phyloP scores from a whole-genome alignment of 2,888 invertebrate genomes.

The Orthosia cruda region DNA sequence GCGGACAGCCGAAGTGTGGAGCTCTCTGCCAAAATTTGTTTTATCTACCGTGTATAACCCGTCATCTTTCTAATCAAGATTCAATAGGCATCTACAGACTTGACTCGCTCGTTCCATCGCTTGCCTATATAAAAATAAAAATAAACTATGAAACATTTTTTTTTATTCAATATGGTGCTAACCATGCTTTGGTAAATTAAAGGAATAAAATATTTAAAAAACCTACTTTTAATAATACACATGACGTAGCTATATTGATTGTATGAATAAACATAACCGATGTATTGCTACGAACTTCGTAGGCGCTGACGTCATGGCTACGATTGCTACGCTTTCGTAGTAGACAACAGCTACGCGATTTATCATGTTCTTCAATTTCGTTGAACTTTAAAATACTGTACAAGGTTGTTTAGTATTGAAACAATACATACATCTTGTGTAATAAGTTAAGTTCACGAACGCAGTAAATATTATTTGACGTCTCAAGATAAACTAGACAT shows the following conservation, averaged over 20 bases:
- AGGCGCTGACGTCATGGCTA: slow-evolving; percentile 35
- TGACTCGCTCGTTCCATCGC: too few relatives aligned
- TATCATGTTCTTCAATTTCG: background rate
- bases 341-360: background rate
- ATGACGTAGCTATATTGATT: slow-evolving; percentile 12
- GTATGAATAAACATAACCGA: slow-evolving; percentile 13
- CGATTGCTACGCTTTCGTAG: slow-evolving; percentile 31
- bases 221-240: background rate
- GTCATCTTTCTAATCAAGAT: too few relatives aligned
- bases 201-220: background rate
- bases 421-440: background rate
- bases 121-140: too few relatives aligned
- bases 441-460: background rate
- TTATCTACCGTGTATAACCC: too few relatives aligned
- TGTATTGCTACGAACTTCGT: slow-evolving; percentile 38
- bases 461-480: slow-evolving; percentile 1
- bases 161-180: background rate
- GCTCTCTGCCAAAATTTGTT: too few relatives aligned
- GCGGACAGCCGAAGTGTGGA: too few relatives aligned
- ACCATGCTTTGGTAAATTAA: background rate
- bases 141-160: too few relatives aligned
- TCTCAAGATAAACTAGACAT: slow-evolving; percentile 6
- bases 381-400: background rate
- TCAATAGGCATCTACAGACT: too few relatives aligned
- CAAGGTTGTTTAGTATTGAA: background rate